These are phyloP conservation scores for Julus scanicus DNA, from an alignment of 2,888 invertebrate species.

Conservation along the genomic window DNA sequence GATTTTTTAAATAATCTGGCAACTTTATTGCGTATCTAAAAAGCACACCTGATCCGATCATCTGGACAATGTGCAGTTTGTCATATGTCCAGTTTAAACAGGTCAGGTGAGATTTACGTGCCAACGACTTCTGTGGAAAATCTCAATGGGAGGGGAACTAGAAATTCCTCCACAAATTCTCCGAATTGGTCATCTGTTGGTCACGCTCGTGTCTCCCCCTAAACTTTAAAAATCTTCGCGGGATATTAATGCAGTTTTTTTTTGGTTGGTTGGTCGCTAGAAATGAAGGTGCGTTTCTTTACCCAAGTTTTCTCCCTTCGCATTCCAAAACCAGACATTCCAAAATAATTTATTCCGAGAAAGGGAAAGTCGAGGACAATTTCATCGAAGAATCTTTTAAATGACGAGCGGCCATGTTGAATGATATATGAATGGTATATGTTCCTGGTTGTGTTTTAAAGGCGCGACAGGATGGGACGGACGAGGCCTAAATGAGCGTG, in stretches of 20 bases:
- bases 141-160: not conserved
- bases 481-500: not conserved
- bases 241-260: not conserved
- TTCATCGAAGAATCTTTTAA: not conserved
- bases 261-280: not conserved
- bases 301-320: not conserved
- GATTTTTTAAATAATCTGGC: too few relatives aligned
- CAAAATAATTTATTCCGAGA: slow-evolving; percentile 6
- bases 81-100: not conserved
- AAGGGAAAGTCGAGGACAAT: not conserved
- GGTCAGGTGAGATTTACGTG: not conserved
- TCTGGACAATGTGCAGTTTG: not conserved
- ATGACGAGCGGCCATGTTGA: not conserved
- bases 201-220: not conserved
- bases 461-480: slow-evolving; percentile 24
- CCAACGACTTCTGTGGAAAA: slow-evolving; percentile 7
- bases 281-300: not conserved
- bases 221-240: not conserved
- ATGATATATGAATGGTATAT: not conserved
- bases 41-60: not conserved
- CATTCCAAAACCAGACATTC: not conserved
- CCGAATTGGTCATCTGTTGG: slow-evolving; percentile 11
- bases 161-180: slow-evolving; percentile 11
- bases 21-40: not conserved
- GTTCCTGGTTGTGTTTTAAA: not conserved